Evolutionary conservation across 2,888 invertebrate genomes (phyloP), one percentile per base, ranked within the genome.

Genomic region (Sialis fuliginosa): DNA sequence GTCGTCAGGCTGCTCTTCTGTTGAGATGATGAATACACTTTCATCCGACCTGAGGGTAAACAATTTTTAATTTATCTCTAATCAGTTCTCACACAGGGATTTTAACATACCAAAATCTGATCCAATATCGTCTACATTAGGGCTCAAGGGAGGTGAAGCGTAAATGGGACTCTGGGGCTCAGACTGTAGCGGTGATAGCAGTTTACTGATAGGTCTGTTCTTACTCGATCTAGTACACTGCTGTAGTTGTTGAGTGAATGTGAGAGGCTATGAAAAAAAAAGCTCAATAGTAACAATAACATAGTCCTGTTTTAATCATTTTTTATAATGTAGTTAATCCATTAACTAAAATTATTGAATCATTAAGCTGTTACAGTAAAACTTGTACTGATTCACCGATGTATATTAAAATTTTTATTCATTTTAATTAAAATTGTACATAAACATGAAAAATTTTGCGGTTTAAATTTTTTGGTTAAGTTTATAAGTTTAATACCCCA

Each of bases 191-290:
- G 73, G 75, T 37, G 72, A 74, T 48, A 75, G 57, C 42, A 79
- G 62, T 56, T 77, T 74, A 53, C 75, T 74, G 39, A 77, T 63
- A 1, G 84, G 77, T 37, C 84, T 68, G 48, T 71, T 72, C 55
- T 78, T 76, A 8, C 74, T 64, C 58, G 77, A 77, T 49, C 85
- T 70, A 1, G 85, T 81, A 61, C 86, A 83, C 52, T 87, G 81
- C 53, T 92, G 91, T 46, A 93, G 72, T 69, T 92, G 91, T 64
- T 92, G 91, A 3, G 91, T 91, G 66, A 92, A 93, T 44, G 91
- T 89, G 58, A 92, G 72, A 9, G 83, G 83, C 51, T 79, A 69
- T 52, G 68, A 61, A 56, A 56, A 50, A 13, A 48, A 41, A 6
- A 45, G 2, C 22, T 22, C 22, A 4, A 2, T 22, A 22, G 22